Conservation (phyloP, 2,797 vertebrate species). For the Manis pentadactyla region DNA sequence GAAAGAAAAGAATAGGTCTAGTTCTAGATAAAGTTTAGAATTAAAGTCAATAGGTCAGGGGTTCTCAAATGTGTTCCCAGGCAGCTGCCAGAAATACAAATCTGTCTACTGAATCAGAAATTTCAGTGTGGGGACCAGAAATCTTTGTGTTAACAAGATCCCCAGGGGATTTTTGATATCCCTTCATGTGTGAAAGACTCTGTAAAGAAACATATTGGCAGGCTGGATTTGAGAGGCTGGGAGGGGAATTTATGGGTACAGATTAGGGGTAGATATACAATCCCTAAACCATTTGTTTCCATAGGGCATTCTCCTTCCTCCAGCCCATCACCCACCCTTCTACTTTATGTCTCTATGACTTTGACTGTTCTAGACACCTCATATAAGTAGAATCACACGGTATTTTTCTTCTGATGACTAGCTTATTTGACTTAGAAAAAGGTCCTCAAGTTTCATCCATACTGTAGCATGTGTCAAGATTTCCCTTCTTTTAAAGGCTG, state of each 20-base stretch:
- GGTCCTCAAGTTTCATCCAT: neutral
- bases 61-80: neutral
- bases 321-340: neutral
- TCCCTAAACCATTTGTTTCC: neutral
- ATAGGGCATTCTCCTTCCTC: neutral
- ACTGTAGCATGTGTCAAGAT: neutral
- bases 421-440: neutral
- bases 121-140: neutral
- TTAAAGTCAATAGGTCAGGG: neutral
- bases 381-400: neutral
- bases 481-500: neutral
- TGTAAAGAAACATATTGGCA: neutral
- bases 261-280: neutral
- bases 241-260: neutral
- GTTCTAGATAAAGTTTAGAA: neutral
- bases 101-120: neutral
- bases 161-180: neutral
- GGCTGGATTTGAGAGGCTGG: neutral
- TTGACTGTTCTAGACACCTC: neutral
- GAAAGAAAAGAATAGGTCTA: neutral
- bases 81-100: neutral
- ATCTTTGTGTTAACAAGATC: neutral
- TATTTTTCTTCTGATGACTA: neutral
- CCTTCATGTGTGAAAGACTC: neutral
- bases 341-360: neutral